Evolutionary conservation across 35 echinoderm and acorn worm species (phyloP), one percentile per base, ranked within the genome.

Genomic region (Stichopus chloronotus): DNA sequence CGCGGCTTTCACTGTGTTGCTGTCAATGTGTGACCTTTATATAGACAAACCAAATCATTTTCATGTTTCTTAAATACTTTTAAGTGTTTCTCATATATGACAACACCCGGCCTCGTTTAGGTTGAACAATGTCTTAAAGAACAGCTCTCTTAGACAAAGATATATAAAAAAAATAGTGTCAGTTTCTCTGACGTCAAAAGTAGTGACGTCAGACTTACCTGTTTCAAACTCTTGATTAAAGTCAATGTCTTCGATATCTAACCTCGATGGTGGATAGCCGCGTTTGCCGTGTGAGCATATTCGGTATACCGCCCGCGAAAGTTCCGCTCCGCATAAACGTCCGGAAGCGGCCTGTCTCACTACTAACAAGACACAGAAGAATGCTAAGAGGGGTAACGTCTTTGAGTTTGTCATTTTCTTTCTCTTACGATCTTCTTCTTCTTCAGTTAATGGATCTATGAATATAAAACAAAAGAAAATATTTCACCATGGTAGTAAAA

Each of bases 231-330:
- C 82, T 21, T 85, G 82, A 20, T 58, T 58, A 6, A 85, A 85
- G n/a, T 85, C 55, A 3, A 58, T 55, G 22, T 85, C 82, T n/a
- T 85, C 82, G 2, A 58, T 4, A 23, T 58, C 52, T 0, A 58
- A n/a, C 52, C 21, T 85, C 10, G 53, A 20, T 74, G 69, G 69
- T 74, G 22, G 19, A 19, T 85, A 85, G 8, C 82, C 82, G 56
- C 82, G 55, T 85, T 85, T 85, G 52, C 82, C 82, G 14, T 85
- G 82, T 85, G 82, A 85, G 58, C 82, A 85, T 5, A 85, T 23
- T 58, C 55, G 82, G 58, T 85, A 85, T 6, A 85, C 55, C 25
- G 82, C 82, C 82, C 82, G 56, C 2, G 82, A 85, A 7, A 85
- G 52, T 53, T 85, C 82, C 17, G 82, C 11, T n/a, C 82, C 82